Base-by-base conservation (phyloP, 2,113 vertebrate species). In the Eulacestoma nigropectus region DNA sequence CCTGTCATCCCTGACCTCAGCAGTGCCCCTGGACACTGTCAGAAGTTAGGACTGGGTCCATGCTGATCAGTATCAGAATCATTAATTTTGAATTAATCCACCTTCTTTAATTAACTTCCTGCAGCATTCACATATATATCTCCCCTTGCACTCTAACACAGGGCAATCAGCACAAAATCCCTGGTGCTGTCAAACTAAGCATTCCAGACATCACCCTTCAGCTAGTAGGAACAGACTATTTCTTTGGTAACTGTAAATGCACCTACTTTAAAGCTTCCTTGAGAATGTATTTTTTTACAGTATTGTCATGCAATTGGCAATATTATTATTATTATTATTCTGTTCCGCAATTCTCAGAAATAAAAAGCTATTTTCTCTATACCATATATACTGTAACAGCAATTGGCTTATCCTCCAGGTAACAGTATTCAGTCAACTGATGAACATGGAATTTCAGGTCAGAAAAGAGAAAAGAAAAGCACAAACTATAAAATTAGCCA, bases 51-150 rank as follows among this genome's bases (percentile, higher is more conserved):
- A 72, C 16, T 73, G 15, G 20, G 15, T 47, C 17, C 27, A 42
- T 7, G 3, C 4, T 42, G 13, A 79, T 67, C 56, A 44, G 23
- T 33, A 68, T 13, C 63, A 65, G 0, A 0, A 13, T 19, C 1
- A 0, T 42, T 69, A 11, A 73, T 41, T 80, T 73, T 62, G 10
- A 76, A 37, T 83, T 73, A 73, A 77, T 33, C 49, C 14, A 59
- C 27, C 8, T 78, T 76, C 27, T 76, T 87, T 52, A 79, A 77
- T 57, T 20, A 77, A 69, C 13, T 30, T 89, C 33, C 65, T 55
- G 33, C 30, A 81, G 13, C 10, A 60, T 21, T 17, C 26, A 87
- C 8, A 49, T 37, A 13, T 16, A 10, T 17, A 56, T 11, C 32
- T 65, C 8, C 17, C 35, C 30, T 39, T 59, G 23, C 19, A 64